Evolutionary conservation across 2,113 vertebrate genomes (phyloP).

Genomic region (Rhinopomastus cyanomelas): DNA sequence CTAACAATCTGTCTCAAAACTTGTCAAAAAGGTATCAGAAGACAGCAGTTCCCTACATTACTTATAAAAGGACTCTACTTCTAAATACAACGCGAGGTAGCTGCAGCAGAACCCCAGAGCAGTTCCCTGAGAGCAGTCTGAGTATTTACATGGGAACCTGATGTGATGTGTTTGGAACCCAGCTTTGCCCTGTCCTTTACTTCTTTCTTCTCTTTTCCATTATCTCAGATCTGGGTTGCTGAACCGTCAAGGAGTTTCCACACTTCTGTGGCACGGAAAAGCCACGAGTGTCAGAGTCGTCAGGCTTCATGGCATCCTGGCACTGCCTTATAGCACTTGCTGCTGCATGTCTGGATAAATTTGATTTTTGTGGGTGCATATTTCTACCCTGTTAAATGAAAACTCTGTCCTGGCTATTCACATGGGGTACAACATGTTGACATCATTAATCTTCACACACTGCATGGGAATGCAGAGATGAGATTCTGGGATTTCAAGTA

Average conservation of each 20-base stretch:
- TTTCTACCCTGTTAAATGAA: neutral
- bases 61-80: neutral
- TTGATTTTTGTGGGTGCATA: neutral
- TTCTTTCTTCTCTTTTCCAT: neutral
- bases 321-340: neutral
- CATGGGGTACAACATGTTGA: neutral
- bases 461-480: neutral
- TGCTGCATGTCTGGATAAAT: neutral
- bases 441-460: neutral
- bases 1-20: neutral
- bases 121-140: neutral
- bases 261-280: neutral
- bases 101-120: neutral
- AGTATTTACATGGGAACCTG: neutral
- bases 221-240: neutral
- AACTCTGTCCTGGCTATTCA: neutral
- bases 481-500: neutral
- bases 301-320: neutral
- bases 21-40: neutral
- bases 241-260: neutral
- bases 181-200: neutral
- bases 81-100: neutral
- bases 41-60: neutral
- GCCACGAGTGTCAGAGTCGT: neutral
- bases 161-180: neutral